A percentile compares a stretch with the other conserved stretches of the same genome.
These are phyloP conservation scores for Urocolius indicus DNA, from an alignment of 2,113 vertebrate genomes.

Conservation along the genomic window DNA sequence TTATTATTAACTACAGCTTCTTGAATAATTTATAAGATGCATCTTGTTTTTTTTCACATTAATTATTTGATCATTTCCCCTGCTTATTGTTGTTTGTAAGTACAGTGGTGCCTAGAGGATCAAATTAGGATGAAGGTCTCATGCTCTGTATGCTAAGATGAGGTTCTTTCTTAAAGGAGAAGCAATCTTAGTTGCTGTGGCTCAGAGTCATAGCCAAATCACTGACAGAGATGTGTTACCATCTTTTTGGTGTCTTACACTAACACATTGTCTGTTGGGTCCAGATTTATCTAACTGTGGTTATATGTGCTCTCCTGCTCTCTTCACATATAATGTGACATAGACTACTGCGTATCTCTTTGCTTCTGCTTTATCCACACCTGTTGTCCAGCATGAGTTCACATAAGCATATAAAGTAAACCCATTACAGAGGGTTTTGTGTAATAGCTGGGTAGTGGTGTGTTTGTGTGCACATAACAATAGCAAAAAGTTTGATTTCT, in stretches of 20 bases:
- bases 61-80: slow-evolving; percentile 45
- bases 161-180: not conserved
- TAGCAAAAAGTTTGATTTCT: not conserved
- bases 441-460: not conserved
- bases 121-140: slow-evolving; percentile 6
- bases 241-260: not conserved
- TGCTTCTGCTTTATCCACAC: not conserved
- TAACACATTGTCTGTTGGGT: not conserved
- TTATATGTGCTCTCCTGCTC: accelerated
- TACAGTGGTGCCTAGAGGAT: slow-evolving; percentile 11
- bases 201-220: not conserved
- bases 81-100: slow-evolving; percentile 36
- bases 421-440: not conserved
- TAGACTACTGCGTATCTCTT: not conserved
- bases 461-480: not conserved
- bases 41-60: slow-evolving; percentile 6
- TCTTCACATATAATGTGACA: accelerated
- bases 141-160: not conserved
- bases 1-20: slow-evolving; percentile 27
- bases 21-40: slow-evolving; percentile 16
- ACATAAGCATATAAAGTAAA: not conserved
- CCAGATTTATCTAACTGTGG: not conserved
- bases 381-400: not conserved
- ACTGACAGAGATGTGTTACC: not conserved
- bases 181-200: not conserved